phyloP scores from a whole-genome alignment of 2,888 invertebrate genomes.

The Congeria kusceri region DNA sequence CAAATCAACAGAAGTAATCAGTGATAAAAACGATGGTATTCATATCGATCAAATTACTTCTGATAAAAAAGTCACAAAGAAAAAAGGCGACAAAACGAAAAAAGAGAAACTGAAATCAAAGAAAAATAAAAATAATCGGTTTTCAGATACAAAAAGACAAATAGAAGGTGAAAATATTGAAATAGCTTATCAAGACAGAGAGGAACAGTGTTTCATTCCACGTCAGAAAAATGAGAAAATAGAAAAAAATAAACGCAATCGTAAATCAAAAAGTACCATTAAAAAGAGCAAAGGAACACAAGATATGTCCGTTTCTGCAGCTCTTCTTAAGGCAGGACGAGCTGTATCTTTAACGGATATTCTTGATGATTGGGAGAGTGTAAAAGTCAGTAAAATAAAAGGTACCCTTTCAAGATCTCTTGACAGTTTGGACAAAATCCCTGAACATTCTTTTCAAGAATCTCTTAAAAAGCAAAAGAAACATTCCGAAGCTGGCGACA shows the following conservation, averaged over 20 bases:
- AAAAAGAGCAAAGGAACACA: conserved; percentile 28
- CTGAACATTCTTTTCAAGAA: conserved; percentile 7
- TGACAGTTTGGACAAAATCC: not conserved
- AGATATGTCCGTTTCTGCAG: conserved; percentile 3
- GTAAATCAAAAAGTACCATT: not conserved
- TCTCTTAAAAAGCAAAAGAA: not conserved
- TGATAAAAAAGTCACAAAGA: not conserved
- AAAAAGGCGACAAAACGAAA: not conserved
- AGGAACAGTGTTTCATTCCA: not conserved
- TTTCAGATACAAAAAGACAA: not conserved
- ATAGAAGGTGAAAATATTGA: not conserved
- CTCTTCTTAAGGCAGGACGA: conserved; percentile 12
- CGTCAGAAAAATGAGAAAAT: too few relatives aligned
- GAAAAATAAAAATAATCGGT: too few relatives aligned
- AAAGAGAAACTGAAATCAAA: not conserved
- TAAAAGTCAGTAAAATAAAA: not conserved
- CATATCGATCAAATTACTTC: conserved; percentile 6
- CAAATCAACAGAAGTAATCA: not conserved
- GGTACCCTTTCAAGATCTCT: not conserved
- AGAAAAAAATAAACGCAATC: too few relatives aligned
- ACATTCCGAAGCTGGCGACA: conserved; percentile 1
- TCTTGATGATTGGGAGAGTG: not conserved
- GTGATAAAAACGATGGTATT: not conserved
- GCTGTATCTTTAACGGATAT: conserved; percentile 43
- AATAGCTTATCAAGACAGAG: not conserved